Percentiles rank a stretch among this genome's conserved stretches.
These are phyloP conservation scores for Holothuria glaberrima DNA, from an alignment of 35 echinoderm and acorn worm genomes.

Conservation along the genomic window DNA sequence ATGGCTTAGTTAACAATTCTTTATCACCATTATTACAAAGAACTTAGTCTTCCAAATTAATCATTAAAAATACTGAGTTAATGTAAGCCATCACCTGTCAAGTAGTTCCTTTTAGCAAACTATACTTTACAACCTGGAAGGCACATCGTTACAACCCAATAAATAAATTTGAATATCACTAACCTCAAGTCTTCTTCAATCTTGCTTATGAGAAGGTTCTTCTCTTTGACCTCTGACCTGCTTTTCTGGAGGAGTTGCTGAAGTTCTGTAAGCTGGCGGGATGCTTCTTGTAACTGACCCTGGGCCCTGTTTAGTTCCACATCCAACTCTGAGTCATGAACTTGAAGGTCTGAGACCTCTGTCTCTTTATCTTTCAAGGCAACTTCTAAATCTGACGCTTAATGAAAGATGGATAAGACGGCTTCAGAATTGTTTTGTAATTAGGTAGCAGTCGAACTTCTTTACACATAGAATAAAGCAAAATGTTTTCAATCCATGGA, in stretches of 20 bases:
- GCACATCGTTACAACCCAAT: background rate
- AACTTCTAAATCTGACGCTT: conserved; percentile 63
- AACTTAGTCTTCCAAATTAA: too few relatives aligned
- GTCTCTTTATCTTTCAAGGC: conserved; percentile 26
- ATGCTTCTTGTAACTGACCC: conserved; percentile 70
- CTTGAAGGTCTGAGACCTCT: conserved; percentile 48
- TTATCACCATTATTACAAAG: too few relatives aligned
- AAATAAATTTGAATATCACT: conserved; percentile 1
- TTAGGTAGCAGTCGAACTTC: background rate
- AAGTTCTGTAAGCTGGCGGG: conserved; percentile 74
- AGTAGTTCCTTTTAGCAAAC: too few relatives aligned
- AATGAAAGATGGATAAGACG: background rate
- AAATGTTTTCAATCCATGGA: too few relatives aligned
- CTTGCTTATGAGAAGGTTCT: conserved; percentile 12
- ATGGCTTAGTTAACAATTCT: too few relatives aligned
- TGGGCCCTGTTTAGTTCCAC: conserved; percentile 65
- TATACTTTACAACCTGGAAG: background rate
- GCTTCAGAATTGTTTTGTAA: background rate
- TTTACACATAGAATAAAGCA: background rate
- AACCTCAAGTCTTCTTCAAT: conserved; percentile 7
- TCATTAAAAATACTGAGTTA: too few relatives aligned
- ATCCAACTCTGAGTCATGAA: conserved; percentile 65
- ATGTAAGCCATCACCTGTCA: too few relatives aligned
- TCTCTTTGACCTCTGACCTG: conserved; percentile 65
- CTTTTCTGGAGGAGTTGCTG: conserved; percentile 80